A percentile compares a stretch with the other conserved stretches of the same genome.
phyloP scores from a whole-genome alignment of 92 coral and sea anemone species.

The Siderastrea siderea region DNA sequence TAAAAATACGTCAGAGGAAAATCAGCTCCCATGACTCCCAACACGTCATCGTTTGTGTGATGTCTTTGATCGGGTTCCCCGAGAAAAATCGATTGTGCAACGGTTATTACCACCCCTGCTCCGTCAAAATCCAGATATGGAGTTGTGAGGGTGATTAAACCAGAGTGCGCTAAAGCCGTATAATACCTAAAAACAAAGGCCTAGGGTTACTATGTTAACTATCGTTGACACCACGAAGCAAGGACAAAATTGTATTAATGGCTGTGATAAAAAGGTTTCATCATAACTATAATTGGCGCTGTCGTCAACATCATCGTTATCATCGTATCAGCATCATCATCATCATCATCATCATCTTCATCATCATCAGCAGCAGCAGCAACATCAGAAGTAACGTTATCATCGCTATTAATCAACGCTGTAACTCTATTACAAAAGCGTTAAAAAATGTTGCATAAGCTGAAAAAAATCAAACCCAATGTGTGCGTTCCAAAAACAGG shows the following conservation, averaged over 20 bases:
- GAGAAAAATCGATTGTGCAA: conserved; percentile 41
- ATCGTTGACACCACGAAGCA: too few species aligned
- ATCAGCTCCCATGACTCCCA: conserved; percentile 78
- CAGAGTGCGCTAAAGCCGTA: conserved; percentile 51
- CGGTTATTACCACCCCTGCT: conserved; percentile 71
- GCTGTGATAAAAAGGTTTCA: too few species aligned
- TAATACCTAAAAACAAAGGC: conserved; percentile 51
- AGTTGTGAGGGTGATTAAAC: conserved; percentile 59
- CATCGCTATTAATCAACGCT: neutral
- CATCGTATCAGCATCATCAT: too few species aligned
- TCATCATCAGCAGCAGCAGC: neutral
- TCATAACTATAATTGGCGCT: too few species aligned
- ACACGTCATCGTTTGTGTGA: conserved; percentile 44
- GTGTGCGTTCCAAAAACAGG: neutral
- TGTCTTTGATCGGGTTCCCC: conserved; percentile 17
- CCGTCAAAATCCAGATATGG: conserved; percentile 70
- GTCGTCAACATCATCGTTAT: too few species aligned
- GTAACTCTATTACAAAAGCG: neutral
- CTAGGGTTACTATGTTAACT: too few species aligned
- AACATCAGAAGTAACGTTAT: neutral
- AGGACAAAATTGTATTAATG: too few species aligned
- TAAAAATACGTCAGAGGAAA: conserved; percentile 67
- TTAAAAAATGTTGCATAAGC: neutral
- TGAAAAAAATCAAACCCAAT: neutral
- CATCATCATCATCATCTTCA: too few species aligned